Percentiles rank a stretch among this genome's conserved stretches.
phyloP scores from a whole-genome alignment of 2,888 invertebrate species.

The Plebejus anna region DNA sequence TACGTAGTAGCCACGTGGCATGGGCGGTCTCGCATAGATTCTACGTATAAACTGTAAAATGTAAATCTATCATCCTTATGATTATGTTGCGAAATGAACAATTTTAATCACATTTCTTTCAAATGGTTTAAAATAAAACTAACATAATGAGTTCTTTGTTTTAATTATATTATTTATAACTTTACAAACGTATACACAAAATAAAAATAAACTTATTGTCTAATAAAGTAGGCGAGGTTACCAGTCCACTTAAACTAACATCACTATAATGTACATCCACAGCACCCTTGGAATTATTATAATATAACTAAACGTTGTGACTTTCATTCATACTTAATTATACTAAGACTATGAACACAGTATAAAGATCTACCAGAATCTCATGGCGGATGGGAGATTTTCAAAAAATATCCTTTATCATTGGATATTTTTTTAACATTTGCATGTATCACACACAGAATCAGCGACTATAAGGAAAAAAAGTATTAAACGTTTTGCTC shows the following conservation, averaged over 20 bases:
- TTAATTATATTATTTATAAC: neutral
- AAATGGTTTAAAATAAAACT: neutral
- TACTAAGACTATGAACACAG: conserved; percentile 5
- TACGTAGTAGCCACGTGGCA: too few species aligned
- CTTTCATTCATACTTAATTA: conserved; percentile 40
- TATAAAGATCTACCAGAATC: neutral
- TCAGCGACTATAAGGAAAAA: too few species aligned
- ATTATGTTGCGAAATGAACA: too few species aligned
- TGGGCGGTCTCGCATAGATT: too few species aligned
- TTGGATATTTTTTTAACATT: too few species aligned
- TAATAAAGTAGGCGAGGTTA: conserved; percentile 15
- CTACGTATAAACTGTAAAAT: too few species aligned
- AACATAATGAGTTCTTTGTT: neutral
- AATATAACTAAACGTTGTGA: conserved; percentile 38
- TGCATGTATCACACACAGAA: too few species aligned
- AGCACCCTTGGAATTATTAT: conserved; percentile 57
- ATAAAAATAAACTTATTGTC: neutral
- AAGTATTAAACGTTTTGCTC: too few species aligned
- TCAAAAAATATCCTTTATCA: too few species aligned
- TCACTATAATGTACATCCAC: conserved; percentile 71
- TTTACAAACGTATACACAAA: neutral
- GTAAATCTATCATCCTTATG: too few species aligned
- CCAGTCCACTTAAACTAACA: conserved; percentile 39
- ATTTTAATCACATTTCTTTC: too few species aligned
- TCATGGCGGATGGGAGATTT: too few species aligned